Percentiles rank a stretch among this genome's conserved stretches.
phyloP scores from a whole-genome alignment of 2,797 vertebrate species.

The Arnoldichthys spilopterus region DNA sequence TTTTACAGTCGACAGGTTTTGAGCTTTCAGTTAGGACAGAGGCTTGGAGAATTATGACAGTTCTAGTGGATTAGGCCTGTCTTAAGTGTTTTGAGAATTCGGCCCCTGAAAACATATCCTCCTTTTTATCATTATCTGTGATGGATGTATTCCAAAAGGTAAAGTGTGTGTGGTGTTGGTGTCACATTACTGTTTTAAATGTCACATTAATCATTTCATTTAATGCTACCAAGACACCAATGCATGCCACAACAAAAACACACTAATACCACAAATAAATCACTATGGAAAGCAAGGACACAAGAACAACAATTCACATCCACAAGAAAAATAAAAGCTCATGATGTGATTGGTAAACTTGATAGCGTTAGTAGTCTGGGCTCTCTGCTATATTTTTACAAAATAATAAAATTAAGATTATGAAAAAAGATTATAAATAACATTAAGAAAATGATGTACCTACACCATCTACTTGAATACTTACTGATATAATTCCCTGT shows the following conservation, averaged over 20 bases:
- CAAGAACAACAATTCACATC: constrained; percentile 23
- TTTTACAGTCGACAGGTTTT: not conserved
- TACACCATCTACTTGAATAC: not conserved
- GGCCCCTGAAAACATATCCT: not conserved
- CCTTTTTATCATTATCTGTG: not conserved
- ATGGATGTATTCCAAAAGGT: not conserved
- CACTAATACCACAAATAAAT: constrained; percentile 40
- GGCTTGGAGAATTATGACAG: not conserved
- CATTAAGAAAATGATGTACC: not conserved
- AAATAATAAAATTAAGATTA: not conserved
- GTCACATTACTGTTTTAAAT: not conserved
- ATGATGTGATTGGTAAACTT: constrained; percentile 17
- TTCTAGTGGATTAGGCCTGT: not conserved
- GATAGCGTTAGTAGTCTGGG: constrained; percentile 1
- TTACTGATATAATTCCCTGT: too few relatives aligned
- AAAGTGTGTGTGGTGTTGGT: not conserved
- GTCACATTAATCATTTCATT: not conserved
- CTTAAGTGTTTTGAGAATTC: not conserved
- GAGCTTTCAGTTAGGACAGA: not conserved
- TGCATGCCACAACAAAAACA: constrained; percentile 48
- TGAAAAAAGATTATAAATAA: not conserved
- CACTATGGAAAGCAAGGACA: constrained; percentile 35
- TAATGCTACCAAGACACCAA: constrained; percentile 30
- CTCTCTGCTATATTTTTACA: not conserved
- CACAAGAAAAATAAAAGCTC: constrained; percentile 28